Conservation (phyloP, 92 coral and sea anemone genomes). For the Porites divaricata region DNA sequence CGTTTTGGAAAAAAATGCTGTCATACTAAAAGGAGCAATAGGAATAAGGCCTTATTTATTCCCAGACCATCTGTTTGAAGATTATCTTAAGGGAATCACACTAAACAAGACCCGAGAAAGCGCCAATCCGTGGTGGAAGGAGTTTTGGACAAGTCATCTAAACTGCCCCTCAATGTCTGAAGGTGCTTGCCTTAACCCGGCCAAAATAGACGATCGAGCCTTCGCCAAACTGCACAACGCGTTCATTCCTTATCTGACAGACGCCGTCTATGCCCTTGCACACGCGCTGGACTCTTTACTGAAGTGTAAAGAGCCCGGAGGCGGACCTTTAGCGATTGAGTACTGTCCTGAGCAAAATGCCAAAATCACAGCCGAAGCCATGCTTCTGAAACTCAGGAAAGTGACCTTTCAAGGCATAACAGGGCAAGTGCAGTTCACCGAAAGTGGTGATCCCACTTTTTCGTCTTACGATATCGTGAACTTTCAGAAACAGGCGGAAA, state of each 20-base stretch:
- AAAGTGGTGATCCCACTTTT: slow-evolving; percentile 63
- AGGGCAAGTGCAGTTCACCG: slow-evolving; percentile 58
- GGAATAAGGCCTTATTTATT: slow-evolving; percentile 69
- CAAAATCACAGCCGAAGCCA: slow-evolving; percentile 45
- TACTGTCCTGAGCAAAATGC: slow-evolving; percentile 38
- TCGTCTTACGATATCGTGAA: slow-evolving; percentile 77
- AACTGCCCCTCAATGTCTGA: slow-evolving; percentile 38
- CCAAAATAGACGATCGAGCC: slow-evolving; percentile 29
- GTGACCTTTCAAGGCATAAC: slow-evolving; percentile 68
- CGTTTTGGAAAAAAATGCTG: slow-evolving; percentile 55
- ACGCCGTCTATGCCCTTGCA: slow-evolving; percentile 78
- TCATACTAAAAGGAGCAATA: slow-evolving; percentile 65
- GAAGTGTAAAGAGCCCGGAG: slow-evolving; percentile 37
- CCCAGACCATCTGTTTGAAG: slow-evolving; percentile 39
- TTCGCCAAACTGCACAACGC: slow-evolving; percentile 63
- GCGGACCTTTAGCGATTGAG: slow-evolving; percentile 9
- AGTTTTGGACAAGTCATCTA: slow-evolving; percentile 63
- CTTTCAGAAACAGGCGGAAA: slow-evolving; percentile 38
- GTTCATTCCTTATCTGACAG: slow-evolving; percentile 74
- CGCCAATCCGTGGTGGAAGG: slow-evolving; percentile 78
- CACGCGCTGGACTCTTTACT: slow-evolving; percentile 58
- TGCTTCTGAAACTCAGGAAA: slow-evolving; percentile 56
- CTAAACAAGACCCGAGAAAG: slow-evolving; percentile 23
- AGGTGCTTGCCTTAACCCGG: slow-evolving; percentile 25
- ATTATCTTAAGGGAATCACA: slow-evolving; percentile 56